Conservation (phyloP, 2,888 invertebrate genomes). For the Heliothis peltigera region DNA sequence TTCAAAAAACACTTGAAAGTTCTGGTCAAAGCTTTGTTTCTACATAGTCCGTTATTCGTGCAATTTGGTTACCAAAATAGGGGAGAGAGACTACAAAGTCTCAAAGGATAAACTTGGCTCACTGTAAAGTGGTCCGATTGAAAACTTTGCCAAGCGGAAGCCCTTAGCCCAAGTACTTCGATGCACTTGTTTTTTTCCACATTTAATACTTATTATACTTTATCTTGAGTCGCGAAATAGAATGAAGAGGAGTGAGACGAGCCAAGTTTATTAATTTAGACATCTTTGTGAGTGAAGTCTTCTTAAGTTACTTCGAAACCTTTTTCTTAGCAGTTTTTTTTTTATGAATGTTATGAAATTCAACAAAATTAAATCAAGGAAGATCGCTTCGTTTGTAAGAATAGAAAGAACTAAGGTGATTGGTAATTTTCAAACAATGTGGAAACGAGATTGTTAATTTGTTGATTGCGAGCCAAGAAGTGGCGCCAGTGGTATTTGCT, state of each 20-base stretch:
- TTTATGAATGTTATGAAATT: conserved; percentile 30
- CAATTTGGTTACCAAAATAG: conserved; percentile 82
- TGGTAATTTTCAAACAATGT: conserved; percentile 16
- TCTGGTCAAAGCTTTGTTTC: conserved; percentile 65
- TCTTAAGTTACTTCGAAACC: conserved; percentile 51
- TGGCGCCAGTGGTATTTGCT: conserved; percentile 34
- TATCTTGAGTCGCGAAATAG: conserved; percentile 53
- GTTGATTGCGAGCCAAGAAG: conserved; percentile 28
- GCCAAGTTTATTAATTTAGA: conserved; percentile 70
- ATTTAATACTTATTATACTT: conserved; percentile 62
- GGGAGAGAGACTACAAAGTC: conserved; percentile 62
- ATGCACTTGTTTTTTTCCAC: conserved; percentile 69
- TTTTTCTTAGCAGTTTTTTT: conserved; percentile 35
- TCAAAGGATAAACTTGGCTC: conserved; percentile 77
- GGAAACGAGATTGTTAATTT: conserved; percentile 19
- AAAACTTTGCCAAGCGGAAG: conserved; percentile 76
- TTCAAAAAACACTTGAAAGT: conserved; percentile 23
- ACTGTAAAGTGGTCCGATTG: conserved; percentile 77
- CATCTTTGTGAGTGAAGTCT: conserved; percentile 61
- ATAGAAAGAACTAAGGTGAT: background rate
- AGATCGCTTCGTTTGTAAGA: background rate
- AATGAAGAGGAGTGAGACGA: conserved; percentile 39
- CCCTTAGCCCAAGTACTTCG: conserved; percentile 72
- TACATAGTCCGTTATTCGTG: conserved; percentile 58
- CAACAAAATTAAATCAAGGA: background rate